Evolutionary conservation across 2,888 invertebrate genomes (phyloP), one percentile per base, ranked within the genome.

Genomic region (Cantharis nigra): DNA sequence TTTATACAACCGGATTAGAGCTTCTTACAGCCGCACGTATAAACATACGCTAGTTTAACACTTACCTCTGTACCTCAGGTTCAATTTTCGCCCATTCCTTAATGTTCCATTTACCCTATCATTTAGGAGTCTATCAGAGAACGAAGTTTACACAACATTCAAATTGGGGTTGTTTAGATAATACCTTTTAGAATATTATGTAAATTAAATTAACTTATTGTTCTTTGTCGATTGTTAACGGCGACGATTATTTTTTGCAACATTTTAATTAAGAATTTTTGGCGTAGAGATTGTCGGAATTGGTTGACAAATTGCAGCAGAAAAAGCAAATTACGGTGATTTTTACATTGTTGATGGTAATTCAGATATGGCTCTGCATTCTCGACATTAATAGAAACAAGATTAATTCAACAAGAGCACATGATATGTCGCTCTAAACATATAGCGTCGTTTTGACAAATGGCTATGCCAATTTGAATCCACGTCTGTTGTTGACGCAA

Each of bases 401-500:
- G 69, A 76, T 77, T 70, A 70, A 77, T 73, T 77, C 77, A 74
- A 77, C 67, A 67, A 67, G 70, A 70, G 65, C 63, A 16, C 20
- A 70, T 71, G 73, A 77, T 69, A 70, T 71, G 77, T 71, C 74
- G 16, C 71, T 62, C 70, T 67, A 71, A 71, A 71, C 63, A 74
- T 70, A 77, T 77, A 74, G 63, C 78, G 75, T 72, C 74, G 71
- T 77, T 74, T 78, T 80, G 79, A 80, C 74, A 81, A 81, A 81
- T 81, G 77, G 80, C 78, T 73, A 80, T 77, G 79, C 76, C 75
- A 76, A 78, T 79, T 75, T 77, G 75, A 77, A 77, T 67, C 76
- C 77, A 71, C 81, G 80, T 81, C 80, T 82, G 82, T 74, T 79
- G 75, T 80, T 80, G 82, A 82, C 83, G 80, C 76, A 76, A 78